phyloP scores from a whole-genome alignment of 2,888 invertebrate species.

The Phoenoteleia sp. region DNA sequence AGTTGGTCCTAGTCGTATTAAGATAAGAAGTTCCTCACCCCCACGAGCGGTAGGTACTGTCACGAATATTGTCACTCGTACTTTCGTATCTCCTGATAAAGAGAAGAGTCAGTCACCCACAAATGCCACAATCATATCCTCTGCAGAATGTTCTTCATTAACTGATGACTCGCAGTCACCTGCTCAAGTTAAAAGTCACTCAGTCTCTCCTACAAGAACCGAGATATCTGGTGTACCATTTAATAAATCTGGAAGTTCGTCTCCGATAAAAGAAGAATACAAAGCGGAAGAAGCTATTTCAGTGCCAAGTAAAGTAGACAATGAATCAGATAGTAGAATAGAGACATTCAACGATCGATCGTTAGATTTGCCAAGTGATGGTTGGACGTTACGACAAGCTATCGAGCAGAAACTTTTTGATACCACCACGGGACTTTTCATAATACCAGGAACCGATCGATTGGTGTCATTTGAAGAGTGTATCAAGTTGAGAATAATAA shows the following conservation, averaged over 20 bases:
- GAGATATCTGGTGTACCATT: too few relatives aligned
- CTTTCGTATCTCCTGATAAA: constrained; percentile 68
- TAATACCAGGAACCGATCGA: constrained; percentile 95
- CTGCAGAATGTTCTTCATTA: constrained; percentile 31
- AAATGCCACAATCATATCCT: constrained; percentile 53
- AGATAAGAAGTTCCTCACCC: constrained; percentile 30
- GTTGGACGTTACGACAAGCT: constrained; percentile 94
- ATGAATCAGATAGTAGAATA: constrained; percentile 55
- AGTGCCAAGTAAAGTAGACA: constrained; percentile 54
- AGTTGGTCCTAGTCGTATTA: background rate
- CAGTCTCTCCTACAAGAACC: constrained; percentile 54
- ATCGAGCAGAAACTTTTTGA: constrained; percentile 94
- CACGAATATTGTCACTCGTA: constrained; percentile 81
- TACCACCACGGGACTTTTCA: constrained; percentile 93
- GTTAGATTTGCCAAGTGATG: constrained; percentile 93
- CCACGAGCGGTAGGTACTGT: constrained; percentile 80
- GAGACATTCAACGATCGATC: constrained; percentile 91
- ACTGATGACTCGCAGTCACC: constrained; percentile 45
- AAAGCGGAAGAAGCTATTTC: constrained; percentile 29
- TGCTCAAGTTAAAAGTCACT: constrained; percentile 16
- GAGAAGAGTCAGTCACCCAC: constrained; percentile 30
- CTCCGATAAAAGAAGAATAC: constrained; percentile 62
- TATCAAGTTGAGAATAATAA: constrained; percentile 94
- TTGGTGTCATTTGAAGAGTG: constrained; percentile 95
- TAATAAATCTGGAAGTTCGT: too few relatives aligned